These are phyloP conservation scores for Mesoclemmys tuberculata DNA, from an alignment of 2,113 vertebrate genomes.

Conservation along the genomic window DNA sequence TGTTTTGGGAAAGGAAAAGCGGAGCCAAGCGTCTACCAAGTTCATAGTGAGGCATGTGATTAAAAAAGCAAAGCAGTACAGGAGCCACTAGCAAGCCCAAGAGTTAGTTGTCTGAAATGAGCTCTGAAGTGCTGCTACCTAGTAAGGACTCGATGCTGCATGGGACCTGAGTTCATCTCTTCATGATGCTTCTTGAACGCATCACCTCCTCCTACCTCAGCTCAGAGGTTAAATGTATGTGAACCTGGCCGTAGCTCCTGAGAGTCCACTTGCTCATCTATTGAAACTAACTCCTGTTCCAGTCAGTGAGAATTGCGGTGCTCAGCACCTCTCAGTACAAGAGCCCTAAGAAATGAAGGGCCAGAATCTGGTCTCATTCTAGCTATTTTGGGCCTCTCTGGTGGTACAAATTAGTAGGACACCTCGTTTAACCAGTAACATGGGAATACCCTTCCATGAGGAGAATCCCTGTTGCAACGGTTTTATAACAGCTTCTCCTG, in stretches of 20 bases:
- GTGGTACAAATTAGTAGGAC: neutral
- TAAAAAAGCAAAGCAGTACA: neutral
- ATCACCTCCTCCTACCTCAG: accelerated
- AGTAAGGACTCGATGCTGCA: neutral
- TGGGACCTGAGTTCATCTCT: neutral
- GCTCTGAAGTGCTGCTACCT: neutral
- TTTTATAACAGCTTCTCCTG: neutral
- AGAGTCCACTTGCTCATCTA: neutral
- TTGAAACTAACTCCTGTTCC: neutral
- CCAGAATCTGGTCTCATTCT: neutral
- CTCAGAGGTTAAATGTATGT: neutral
- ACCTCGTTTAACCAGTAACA: neutral
- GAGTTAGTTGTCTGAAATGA: neutral
- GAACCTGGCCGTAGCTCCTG: neutral
- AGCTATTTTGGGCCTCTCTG: neutral
- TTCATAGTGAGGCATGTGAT: neutral
- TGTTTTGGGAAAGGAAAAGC: neutral
- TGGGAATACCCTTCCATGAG: accelerated
- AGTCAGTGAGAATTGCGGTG: neutral
- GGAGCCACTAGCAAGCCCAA: neutral
- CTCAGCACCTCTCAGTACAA: neutral
- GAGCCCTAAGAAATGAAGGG: neutral
- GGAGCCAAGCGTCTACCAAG: neutral
- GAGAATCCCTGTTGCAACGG: accelerated
- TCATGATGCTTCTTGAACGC: accelerated